Conservation (phyloP, 1,140 invertebrate species). For the Drosophila mauritiana region DNA sequence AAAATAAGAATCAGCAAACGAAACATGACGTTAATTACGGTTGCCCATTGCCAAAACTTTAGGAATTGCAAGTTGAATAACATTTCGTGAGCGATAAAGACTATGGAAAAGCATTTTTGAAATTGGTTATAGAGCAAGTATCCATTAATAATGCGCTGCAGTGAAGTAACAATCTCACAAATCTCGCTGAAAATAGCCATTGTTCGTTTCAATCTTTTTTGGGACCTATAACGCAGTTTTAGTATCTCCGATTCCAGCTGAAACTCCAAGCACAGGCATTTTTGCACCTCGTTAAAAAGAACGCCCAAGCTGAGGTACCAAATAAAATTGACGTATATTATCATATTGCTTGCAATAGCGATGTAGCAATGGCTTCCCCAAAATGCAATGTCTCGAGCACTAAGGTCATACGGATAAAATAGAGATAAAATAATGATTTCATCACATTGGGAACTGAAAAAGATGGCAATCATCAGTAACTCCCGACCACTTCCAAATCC, state of each 20-base stretch:
- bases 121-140: constrained; percentile 12
- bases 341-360: not conserved
- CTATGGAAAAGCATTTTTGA: not conserved
- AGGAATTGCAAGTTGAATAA: not conserved
- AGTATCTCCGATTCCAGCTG: not conserved
- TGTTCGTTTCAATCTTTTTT: constrained; percentile 12
- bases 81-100: constrained; percentile 10
- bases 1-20: constrained; percentile 27
- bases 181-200: constrained; percentile 44
- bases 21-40: constrained; percentile 13
- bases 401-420: not conserved
- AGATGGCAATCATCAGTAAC: constrained; percentile 37
- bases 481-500: constrained; percentile 48
- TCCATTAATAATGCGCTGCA: constrained; percentile 23
- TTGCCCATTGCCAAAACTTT: not conserved
- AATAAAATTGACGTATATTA: not conserved
- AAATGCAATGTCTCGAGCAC: not conserved
- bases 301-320: constrained; percentile 23
- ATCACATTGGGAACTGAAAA: constrained; percentile 5
- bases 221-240: not conserved
- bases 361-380: not conserved
- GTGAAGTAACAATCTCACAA: not conserved
- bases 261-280: not conserved
- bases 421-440: constrained; percentile 6
- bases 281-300: constrained; percentile 25